Conservation (phyloP, 2,797 vertebrate genomes). For the Taeniopygia guttata region DNA sequence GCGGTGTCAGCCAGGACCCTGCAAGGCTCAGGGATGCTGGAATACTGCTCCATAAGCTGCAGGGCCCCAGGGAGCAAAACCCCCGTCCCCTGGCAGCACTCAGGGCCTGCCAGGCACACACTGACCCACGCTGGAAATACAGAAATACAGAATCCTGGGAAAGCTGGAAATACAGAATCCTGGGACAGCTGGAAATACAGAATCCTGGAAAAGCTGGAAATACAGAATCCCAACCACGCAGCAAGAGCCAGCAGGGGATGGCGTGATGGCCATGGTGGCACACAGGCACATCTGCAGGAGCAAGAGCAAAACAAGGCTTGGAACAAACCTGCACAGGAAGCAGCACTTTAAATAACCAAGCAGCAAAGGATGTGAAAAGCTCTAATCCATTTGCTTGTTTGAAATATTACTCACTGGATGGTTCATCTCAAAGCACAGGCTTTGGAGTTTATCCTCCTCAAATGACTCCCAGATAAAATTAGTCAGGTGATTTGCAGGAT, state of each 20-base stretch:
- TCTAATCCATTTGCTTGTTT: not conserved
- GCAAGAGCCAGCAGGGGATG: not conserved
- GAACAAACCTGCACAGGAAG: not conserved
- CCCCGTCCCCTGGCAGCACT: not conserved
- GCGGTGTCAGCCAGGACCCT: not conserved
- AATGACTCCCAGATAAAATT: conserved; percentile 32
- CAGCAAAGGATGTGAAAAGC: not conserved
- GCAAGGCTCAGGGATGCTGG: not conserved
- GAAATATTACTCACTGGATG: conserved; percentile 12
- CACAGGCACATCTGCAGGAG: not conserved
- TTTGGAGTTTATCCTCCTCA: conserved; percentile 13
- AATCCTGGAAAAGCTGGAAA: not conserved
- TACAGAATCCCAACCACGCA: not conserved
- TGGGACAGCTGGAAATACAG: not conserved
- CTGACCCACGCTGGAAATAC: not conserved
- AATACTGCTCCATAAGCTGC: not conserved
- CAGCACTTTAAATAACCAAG: not conserved
- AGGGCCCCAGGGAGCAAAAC: not conserved
- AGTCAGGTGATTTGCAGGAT: conserved; percentile 45
- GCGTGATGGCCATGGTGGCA: not conserved
- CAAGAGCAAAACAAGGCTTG: not conserved
- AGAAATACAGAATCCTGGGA: not conserved
- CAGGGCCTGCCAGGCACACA: not conserved
- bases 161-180: not conserved
- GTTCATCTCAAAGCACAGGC: not conserved